Conservation (phyloP, 2,888 invertebrate genomes). For the Pachydiplax longipennis region DNA sequence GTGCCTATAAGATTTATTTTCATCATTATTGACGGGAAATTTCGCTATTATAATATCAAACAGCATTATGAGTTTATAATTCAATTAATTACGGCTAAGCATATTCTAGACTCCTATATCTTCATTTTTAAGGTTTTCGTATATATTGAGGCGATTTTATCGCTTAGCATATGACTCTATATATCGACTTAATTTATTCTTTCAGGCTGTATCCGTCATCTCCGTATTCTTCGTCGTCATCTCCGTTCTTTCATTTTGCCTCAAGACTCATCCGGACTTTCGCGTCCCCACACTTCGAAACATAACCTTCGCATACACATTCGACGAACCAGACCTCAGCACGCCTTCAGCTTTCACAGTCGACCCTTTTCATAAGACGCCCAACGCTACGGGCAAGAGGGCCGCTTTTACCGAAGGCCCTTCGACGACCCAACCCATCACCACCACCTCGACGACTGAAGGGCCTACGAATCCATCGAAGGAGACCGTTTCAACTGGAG, state of each 20-base stretch:
- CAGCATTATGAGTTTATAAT: too few species aligned
- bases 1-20: too few species aligned
- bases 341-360: not conserved
- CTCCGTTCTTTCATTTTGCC: slow-evolving; percentile 93
- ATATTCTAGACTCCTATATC: too few species aligned
- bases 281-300: slow-evolving; percentile 65
- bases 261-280: slow-evolving; percentile 93
- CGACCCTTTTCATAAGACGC: not conserved
- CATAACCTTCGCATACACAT: slow-evolving; percentile 48
- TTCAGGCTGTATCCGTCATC: slow-evolving; percentile 86
- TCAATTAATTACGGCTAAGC: too few species aligned
- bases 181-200: slow-evolving; percentile 53
- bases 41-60: too few species aligned
- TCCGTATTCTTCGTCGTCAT: slow-evolving; percentile 97
- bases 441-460: not conserved
- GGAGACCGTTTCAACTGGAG: not conserved
- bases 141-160: too few species aligned
- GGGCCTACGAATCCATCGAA: not conserved
- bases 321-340: slow-evolving; percentile 47
- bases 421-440: not conserved
- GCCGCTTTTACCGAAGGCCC: not conserved
- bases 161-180: too few species aligned
- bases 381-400: slow-evolving; percentile 19
- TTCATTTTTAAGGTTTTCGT: too few species aligned
- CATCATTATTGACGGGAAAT: too few species aligned